A percentile compares a stretch with the other conserved stretches of the same genome.
phyloP scores from a whole-genome alignment of 2,888 invertebrate species.

The Fissipunctia ypsillon region DNA sequence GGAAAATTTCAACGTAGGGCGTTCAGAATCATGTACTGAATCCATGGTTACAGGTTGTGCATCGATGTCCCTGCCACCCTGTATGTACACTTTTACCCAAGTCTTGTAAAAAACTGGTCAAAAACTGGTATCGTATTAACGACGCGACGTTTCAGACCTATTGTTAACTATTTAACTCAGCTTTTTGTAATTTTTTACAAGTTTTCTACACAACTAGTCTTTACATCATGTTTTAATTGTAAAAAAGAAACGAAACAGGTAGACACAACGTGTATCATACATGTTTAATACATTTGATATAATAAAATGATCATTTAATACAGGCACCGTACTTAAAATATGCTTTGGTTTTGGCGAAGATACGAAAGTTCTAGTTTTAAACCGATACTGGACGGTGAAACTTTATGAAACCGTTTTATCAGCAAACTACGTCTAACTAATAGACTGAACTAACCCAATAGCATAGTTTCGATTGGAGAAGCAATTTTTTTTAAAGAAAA shows the following conservation, averaged over 20 bases:
- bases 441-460: not conserved
- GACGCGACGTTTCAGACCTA: not conserved
- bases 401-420: not conserved
- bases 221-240: not conserved
- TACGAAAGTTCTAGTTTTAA: slow-evolving; percentile 13
- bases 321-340: not conserved
- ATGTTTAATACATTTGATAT: not conserved
- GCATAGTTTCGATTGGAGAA: not conserved
- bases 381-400: not conserved
- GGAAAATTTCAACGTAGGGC: too few species aligned
- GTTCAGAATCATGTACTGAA: too few species aligned
- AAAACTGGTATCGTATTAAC: not conserved
- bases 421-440: not conserved
- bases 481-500: not conserved
- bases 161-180: not conserved
- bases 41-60: too few species aligned
- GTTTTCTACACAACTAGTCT: not conserved
- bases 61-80: too few species aligned
- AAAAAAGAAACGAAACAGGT: not conserved
- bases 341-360: not conserved
- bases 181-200: not conserved
- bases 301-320: not conserved
- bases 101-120: not conserved
- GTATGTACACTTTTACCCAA: not conserved
- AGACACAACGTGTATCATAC: not conserved